A percentile compares a stretch with the other conserved stretches of the same genome.
Evolutionary conservation across 2,888 invertebrate genomes (phyloP).

Genomic region (Stenolophus ochropezus): DNA sequence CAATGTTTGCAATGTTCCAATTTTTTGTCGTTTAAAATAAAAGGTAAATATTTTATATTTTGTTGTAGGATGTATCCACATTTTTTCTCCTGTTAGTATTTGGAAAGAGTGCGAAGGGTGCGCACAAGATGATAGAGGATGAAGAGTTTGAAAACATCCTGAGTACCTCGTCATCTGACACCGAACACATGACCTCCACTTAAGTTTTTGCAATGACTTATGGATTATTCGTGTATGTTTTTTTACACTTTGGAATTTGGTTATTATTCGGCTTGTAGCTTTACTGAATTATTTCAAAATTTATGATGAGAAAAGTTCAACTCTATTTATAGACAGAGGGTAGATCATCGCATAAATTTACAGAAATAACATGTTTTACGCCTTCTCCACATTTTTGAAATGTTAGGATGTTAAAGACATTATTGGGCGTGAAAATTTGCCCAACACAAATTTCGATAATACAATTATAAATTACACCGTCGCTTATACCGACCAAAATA

Average conservation of each 20-base stretch:
- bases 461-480: too few species aligned
- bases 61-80: too few species aligned
- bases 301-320: conserved; percentile 10
- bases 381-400: too few species aligned
- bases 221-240: neutral
- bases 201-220: conserved; percentile 10
- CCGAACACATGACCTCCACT: conserved; percentile 29
- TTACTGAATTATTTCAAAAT: neutral
- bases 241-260: conserved; percentile 13
- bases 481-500: too few species aligned
- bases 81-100: neutral
- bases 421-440: too few species aligned
- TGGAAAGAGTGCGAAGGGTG: neutral
- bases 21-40: too few species aligned
- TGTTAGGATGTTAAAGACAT: too few species aligned
- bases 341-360: neutral
- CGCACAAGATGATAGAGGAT: neutral
- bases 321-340: neutral
- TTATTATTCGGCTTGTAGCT: conserved; percentile 15
- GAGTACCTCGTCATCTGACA: neutral
- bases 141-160: conserved; percentile 31
- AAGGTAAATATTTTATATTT: too few species aligned
- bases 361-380: neutral
- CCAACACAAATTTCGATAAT: too few species aligned
- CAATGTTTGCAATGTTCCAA: too few species aligned